A percentile compares a stretch with the other conserved stretches of the same genome.
Conservation (phyloP, 2,888 invertebrate species). For the Ceramica pisi region DNA sequence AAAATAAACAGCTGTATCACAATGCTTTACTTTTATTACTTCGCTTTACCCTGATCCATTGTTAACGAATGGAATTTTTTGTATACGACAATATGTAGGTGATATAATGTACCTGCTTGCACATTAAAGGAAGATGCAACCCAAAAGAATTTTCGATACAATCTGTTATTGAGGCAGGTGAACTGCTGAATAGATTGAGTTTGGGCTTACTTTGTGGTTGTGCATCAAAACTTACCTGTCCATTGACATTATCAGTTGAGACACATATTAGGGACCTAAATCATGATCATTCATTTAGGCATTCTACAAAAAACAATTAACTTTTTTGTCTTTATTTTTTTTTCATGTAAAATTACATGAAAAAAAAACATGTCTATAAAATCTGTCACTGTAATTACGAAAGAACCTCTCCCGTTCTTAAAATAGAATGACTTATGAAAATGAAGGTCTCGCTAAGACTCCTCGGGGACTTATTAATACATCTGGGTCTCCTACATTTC, state of each 20-base stretch:
- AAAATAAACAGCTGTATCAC: slow-evolving; percentile 49
- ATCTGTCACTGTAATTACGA: slow-evolving; percentile 20
- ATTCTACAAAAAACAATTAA: not conserved
- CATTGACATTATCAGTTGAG: not conserved
- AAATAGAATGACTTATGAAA: slow-evolving; percentile 55
- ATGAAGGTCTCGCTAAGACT: slow-evolving; percentile 30
- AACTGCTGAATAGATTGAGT: not conserved
- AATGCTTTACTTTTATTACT: slow-evolving; percentile 30
- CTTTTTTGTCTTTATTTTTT: too few species aligned
- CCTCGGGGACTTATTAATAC: slow-evolving; percentile 33
- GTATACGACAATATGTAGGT: slow-evolving; percentile 7
- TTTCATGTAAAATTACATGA: too few species aligned
- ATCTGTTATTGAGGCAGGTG: slow-evolving; percentile 8
- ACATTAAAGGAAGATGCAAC: not conserved
- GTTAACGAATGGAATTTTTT: slow-evolving; percentile 20
- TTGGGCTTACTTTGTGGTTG: not conserved
- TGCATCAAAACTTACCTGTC: not conserved
- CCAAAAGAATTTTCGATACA: not conserved
- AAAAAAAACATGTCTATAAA: not conserved
- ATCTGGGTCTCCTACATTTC: slow-evolving; percentile 34
- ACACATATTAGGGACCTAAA: not conserved
- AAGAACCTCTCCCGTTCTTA: slow-evolving; percentile 25
- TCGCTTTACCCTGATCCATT: slow-evolving; percentile 25
- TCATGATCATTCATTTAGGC: not conserved
- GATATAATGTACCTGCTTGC: not conserved